Evolutionary conservation across 2,888 invertebrate species (phyloP).

Genomic region (Argynnis bischoffii): DNA sequence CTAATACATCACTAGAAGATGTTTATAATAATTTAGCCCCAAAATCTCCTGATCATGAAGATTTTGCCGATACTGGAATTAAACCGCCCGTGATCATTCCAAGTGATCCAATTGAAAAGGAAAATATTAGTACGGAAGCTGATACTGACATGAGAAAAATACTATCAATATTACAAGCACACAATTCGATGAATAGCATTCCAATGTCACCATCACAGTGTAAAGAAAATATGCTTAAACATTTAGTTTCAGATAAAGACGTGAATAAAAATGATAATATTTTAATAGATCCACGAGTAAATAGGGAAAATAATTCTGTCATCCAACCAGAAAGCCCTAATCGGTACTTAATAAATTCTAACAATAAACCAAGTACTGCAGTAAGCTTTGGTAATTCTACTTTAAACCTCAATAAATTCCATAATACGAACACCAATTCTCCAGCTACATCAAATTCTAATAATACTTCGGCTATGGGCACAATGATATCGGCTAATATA

Average conservation of each 20-base stretch:
- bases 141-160: slow-evolving; percentile 71
- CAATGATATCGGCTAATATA: slow-evolving; percentile 30
- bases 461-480: slow-evolving; percentile 17
- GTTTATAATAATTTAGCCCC: slow-evolving; percentile 63
- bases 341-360: slow-evolving; percentile 44
- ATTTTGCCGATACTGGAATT: slow-evolving; percentile 46
- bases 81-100: slow-evolving; percentile 70
- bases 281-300: slow-evolving; percentile 57
- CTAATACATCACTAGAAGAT: slow-evolving; percentile 47
- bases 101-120: slow-evolving; percentile 60
- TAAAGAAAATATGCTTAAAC: slow-evolving; percentile 20
- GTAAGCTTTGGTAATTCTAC: slow-evolving; percentile 27
- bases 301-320: slow-evolving; percentile 50
- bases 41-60: slow-evolving; percentile 68
- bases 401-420: slow-evolving; percentile 14
- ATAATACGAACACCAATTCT: slow-evolving; percentile 16
- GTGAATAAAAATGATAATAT: slow-evolving; percentile 25
- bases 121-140: slow-evolving; percentile 44
- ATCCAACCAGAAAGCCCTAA: slow-evolving; percentile 46
- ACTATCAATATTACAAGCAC: slow-evolving; percentile 44
- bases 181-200: slow-evolving; percentile 6
- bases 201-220: background rate
- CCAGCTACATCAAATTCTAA: slow-evolving; percentile 20
- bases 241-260: slow-evolving; percentile 19
- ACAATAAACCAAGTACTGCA: slow-evolving; percentile 45